Percentiles rank a stretch among this genome's conserved stretches.
Evolutionary conservation across 37 sponge, comb jelly and placozoan species (phyloP).

Genomic region (Theonella swinhoei): DNA sequence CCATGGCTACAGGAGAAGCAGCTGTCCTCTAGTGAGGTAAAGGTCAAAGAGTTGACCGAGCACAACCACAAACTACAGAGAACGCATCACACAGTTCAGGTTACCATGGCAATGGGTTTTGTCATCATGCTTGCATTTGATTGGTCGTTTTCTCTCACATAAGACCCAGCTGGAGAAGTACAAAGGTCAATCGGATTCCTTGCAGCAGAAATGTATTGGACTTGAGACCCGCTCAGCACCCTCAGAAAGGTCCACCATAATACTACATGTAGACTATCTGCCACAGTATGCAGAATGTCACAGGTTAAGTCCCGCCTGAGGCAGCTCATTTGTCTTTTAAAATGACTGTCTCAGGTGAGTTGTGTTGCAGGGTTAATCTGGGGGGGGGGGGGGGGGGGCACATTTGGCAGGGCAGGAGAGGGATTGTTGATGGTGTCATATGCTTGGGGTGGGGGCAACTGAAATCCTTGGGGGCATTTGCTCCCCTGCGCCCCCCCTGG

Average conservation of each 20-base stretch:
- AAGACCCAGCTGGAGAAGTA: constrained; percentile 74
- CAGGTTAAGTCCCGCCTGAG: no score
- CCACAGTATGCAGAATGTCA: no score
- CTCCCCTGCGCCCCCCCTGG: no score
- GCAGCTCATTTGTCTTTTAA: no score
- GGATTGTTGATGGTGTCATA: no score
- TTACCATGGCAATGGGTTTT: not conserved
- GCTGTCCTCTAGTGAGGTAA: constrained; percentile 1
- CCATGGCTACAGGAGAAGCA: constrained; percentile 56
- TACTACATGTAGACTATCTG: not conserved
- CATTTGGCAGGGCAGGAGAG: no score
- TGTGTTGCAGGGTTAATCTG: no score
- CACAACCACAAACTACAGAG: constrained; percentile 59
- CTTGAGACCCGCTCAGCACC: constrained; percentile 72
- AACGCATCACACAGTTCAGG: constrained; percentile 45
- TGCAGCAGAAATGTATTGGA: constrained; percentile 67
- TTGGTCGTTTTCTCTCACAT: not conserved
- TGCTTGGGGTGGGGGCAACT: no score
- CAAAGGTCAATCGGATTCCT: constrained; percentile 54
- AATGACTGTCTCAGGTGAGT: no score
- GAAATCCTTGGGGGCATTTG: no score
- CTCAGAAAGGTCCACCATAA: constrained; percentile 70
- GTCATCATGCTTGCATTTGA: not conserved
- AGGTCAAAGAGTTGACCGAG: constrained; percentile 48
- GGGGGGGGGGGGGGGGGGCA: no score